Conservation (phyloP, 1,140 invertebrate species). For the Drosophila pruinosa region DNA sequence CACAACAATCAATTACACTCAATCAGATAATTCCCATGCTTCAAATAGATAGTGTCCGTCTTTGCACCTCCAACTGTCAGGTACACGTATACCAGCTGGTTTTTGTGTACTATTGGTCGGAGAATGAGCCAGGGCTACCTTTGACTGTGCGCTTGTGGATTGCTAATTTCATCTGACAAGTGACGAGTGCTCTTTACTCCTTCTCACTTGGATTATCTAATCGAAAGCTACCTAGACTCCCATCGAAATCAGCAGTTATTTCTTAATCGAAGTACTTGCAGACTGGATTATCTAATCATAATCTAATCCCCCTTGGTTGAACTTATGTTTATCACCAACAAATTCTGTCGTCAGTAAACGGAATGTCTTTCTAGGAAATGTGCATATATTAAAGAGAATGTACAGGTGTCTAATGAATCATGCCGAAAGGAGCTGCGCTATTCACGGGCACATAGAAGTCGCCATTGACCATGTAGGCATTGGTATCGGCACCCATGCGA, state of each 20-base stretch:
- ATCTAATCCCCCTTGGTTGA: not conserved
- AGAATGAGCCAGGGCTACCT: no score
- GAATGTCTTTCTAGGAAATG: not conserved
- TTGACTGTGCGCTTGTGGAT: not conserved
- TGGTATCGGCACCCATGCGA: conserved; percentile 81
- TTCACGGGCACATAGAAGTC: conserved; percentile 66
- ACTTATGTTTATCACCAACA: not conserved
- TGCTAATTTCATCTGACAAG: not conserved
- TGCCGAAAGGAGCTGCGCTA: conserved; percentile 72
- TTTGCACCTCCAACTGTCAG: not conserved
- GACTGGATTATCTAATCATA: not conserved
- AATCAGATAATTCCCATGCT: not conserved
- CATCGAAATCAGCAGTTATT: not conserved
- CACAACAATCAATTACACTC: not conserved
- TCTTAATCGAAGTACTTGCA: not conserved
- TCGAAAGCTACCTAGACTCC: not conserved
- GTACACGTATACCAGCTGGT: not conserved
- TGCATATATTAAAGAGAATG: not conserved
- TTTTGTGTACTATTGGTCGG: not conserved
- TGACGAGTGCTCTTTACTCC: not conserved
- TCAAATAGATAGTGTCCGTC: not conserved
- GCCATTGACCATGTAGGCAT: conserved; percentile 72
- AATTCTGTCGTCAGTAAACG: not conserved
- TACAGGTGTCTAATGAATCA: conserved; percentile 62
- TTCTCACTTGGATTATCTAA: not conserved